These are phyloP conservation scores for Pseudopodoces humilis DNA, from an alignment of 2,113 vertebrate species.

Conservation along the genomic window DNA sequence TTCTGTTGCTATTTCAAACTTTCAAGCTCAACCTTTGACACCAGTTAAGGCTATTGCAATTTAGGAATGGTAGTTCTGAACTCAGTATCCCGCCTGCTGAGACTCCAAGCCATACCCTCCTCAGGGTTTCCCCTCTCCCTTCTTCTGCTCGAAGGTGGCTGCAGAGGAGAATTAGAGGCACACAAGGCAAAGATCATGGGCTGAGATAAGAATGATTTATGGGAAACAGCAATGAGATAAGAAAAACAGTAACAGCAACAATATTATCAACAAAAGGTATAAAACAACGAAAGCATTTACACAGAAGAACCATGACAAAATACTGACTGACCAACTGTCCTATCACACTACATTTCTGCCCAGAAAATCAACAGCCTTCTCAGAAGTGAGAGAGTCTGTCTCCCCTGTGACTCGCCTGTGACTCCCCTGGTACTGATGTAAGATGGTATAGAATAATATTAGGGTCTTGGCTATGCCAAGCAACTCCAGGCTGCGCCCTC, in stretches of 20 bases:
- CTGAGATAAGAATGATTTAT: neutral
- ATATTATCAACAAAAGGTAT: neutral
- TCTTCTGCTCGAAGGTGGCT: too few species aligned
- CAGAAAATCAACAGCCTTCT: neutral
- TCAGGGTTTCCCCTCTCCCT: neutral
- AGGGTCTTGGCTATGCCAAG: neutral
- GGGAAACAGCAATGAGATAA: neutral
- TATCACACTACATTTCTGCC: neutral
- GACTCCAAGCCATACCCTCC: neutral
- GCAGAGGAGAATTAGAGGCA: neutral
- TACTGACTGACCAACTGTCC: neutral
- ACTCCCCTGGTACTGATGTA: neutral
- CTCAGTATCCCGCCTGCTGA: neutral
- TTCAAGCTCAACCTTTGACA: too few species aligned
- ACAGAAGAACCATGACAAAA: neutral
- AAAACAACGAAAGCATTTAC: neutral
- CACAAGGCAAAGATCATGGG: neutral
- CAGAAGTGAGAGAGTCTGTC: fast-evolving
- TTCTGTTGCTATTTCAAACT: neutral
- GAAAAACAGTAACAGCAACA: neutral
- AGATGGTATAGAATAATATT: neutral
- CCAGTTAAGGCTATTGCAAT: too few species aligned
- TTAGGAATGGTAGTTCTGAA: neutral
- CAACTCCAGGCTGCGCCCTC: too few species aligned
- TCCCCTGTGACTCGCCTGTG: neutral